phyloP scores from a whole-genome alignment of 2,888 invertebrate genomes.

The Hypolimnas misippus region DNA sequence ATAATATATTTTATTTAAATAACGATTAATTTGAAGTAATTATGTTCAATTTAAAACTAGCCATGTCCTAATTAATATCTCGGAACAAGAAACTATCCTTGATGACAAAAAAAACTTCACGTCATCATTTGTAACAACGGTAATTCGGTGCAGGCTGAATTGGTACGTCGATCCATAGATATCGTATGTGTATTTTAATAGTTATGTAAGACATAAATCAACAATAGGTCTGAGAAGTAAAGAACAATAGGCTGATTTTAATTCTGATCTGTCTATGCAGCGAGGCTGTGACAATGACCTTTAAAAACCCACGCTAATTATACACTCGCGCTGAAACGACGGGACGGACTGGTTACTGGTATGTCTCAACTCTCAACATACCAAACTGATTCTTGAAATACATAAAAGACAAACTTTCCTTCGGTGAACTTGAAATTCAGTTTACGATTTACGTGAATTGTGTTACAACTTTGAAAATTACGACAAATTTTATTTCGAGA shows the following conservation, averaged over 20 bases:
- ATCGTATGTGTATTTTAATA: background rate
- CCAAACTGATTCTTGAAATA: conserved; percentile 48
- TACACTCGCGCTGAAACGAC: conserved; percentile 66
- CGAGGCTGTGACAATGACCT: conserved; percentile 81
- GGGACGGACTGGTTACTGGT: conserved; percentile 67
- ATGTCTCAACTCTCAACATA: conserved; percentile 61
- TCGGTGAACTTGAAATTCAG: conserved; percentile 36
- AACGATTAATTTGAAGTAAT: too few relatives aligned
- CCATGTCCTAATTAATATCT: too few relatives aligned
- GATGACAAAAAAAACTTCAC: too few relatives aligned
- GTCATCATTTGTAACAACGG: too few relatives aligned
- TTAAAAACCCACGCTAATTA: conserved; percentile 81
- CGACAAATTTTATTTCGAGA: too few relatives aligned
- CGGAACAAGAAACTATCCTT: too few relatives aligned
- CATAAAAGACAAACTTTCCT: conserved; percentile 42
- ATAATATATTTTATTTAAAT: too few relatives aligned
- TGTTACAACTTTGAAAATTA: conserved; percentile 6
- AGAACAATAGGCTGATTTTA: conserved; percentile 65
- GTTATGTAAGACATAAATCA: conserved; percentile 10
- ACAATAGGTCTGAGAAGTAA: conserved; percentile 40
- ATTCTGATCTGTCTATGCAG: conserved; percentile 51
- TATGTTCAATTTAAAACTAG: too few relatives aligned
- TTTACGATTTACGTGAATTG: conserved; percentile 35
- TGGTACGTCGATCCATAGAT: too few relatives aligned
- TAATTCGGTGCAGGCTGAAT: too few relatives aligned